Evolutionary conservation across 64 coral and sea anemone genomes (phyloP).

Genomic region (Montipora foliosa): DNA sequence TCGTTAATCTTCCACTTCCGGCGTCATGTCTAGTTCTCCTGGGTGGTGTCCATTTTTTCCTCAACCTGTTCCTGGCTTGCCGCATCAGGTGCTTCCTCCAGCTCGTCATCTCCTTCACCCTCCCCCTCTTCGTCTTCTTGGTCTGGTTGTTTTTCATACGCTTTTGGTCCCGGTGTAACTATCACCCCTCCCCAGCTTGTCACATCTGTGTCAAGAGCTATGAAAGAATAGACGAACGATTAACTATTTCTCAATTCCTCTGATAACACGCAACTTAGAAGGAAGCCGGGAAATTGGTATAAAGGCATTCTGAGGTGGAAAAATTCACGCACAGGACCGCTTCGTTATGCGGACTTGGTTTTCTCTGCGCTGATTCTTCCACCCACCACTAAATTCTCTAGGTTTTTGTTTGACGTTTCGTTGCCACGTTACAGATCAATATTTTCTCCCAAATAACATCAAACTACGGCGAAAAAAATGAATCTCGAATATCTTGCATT

Average conservation of each 20-base stretch:
- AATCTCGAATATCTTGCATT: no score
- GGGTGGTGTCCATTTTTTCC: slow-evolving; percentile 77
- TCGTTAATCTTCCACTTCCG: no score
- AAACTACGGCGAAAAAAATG: no score
- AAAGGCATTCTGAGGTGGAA: no score
- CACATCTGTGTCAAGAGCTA: slow-evolving; percentile 90
- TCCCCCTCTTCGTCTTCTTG: slow-evolving; percentile 90
- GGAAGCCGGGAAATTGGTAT: neutral
- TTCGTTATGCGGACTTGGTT: no score
- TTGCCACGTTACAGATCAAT: no score
- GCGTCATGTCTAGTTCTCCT: slow-evolving; percentile 23
- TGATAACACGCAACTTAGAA: neutral
- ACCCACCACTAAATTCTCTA: no score
- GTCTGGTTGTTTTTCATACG: slow-evolving; percentile 91
- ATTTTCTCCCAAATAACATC: no score
- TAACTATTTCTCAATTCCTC: neutral
- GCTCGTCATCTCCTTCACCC: slow-evolving; percentile 61
- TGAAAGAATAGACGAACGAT: neutral
- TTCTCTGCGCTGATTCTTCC: no score
- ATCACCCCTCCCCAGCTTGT: slow-evolving; percentile 96
- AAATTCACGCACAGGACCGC: no score
- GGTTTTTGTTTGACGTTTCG: no score
- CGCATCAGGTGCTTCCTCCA: slow-evolving; percentile 26
- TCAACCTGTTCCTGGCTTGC: slow-evolving; percentile 74
- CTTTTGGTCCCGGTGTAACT: slow-evolving; percentile 87